Evolutionary conservation across 2,113 vertebrate genomes (phyloP).

Genomic region (Misgurnus anguillicaudatus): DNA sequence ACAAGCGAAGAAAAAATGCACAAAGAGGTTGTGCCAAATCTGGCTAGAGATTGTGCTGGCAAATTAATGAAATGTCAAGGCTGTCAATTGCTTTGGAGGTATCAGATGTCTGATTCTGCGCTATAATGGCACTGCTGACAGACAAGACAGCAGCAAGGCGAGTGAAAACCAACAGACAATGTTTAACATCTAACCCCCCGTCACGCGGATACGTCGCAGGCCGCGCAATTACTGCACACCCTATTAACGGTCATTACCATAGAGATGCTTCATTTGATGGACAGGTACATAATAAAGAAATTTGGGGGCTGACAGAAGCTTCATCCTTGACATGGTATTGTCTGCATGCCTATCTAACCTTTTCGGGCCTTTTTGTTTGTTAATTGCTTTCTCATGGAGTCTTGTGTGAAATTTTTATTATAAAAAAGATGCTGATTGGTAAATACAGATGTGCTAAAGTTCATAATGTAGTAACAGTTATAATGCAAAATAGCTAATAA

Average conservation of each 20-base stretch:
- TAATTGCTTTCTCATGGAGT: conserved; percentile 15
- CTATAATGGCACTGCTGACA: conserved; percentile 59
- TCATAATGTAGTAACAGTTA: background rate
- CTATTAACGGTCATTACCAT: conserved; percentile 62
- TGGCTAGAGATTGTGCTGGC: conserved; percentile 75
- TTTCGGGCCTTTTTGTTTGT: conserved; percentile 7
- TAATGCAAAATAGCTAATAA: background rate
- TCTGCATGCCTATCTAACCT: conserved; percentile 18
- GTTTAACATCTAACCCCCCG: conserved; percentile 57
- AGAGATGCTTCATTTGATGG: conserved; percentile 52
- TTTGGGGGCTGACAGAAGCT: conserved; percentile 45
- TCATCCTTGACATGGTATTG: conserved; percentile 46
- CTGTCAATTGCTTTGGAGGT: conserved; percentile 70
- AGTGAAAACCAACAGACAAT: conserved; percentile 60
- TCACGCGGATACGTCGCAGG: conserved; percentile 47
- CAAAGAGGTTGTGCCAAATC: conserved; percentile 58
- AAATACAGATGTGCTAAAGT: background rate
- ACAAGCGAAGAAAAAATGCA: no score
- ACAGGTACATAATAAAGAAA: conserved; percentile 62
- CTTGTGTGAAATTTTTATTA: background rate
- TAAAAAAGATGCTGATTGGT: background rate
- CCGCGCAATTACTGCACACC: conserved; percentile 56
- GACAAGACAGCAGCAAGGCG: conserved; percentile 42
- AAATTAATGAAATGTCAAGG: conserved; percentile 83
- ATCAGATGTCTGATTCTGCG: conserved; percentile 67